Percentiles rank a stretch among this genome's conserved stretches.
Evolutionary conservation across 1,140 invertebrate species (phyloP).

Genomic region (Heliothis subflexa): DNA sequence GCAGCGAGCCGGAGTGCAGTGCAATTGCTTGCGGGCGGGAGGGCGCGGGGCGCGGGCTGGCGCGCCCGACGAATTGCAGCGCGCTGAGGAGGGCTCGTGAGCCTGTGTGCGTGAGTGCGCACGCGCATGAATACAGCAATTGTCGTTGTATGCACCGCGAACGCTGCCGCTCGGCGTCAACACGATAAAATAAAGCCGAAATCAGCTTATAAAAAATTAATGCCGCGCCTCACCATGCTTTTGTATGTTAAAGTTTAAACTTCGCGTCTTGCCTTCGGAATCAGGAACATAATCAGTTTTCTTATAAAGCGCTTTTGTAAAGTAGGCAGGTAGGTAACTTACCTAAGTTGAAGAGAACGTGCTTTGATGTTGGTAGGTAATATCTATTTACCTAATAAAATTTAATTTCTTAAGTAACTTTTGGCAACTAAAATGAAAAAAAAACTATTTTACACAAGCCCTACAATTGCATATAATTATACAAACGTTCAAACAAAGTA

Average conservation of each 20-base stretch:
- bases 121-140: conserved; percentile 61
- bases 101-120: conserved; percentile 78
- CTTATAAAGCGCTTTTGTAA: background rate
- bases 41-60: conserved; percentile 65
- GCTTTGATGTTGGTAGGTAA: background rate
- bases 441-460: background rate
- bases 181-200: conserved; percentile 76
- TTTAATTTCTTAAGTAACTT: background rate
- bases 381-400: too few relatives aligned
- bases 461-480: background rate
- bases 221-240: conserved; percentile 72
- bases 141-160: conserved; percentile 57
- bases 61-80: conserved; percentile 83
- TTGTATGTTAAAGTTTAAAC: conserved; percentile 81
- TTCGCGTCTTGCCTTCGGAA: conserved; percentile 66
- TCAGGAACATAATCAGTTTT: conserved; percentile 9
- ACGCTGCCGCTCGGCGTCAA: conserved; percentile 48
- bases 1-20: conserved; percentile 77
- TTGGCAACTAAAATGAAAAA: background rate
- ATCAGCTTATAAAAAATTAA: conserved; percentile 80
- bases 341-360: background rate
- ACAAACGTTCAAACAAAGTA: background rate
- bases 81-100: conserved; percentile 71
- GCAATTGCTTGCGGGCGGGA: conserved; percentile 82
- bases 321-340: background rate